These are phyloP conservation scores for Bolborhynchus lineola DNA, from an alignment of 2,113 vertebrate genomes.

Conservation along the genomic window DNA sequence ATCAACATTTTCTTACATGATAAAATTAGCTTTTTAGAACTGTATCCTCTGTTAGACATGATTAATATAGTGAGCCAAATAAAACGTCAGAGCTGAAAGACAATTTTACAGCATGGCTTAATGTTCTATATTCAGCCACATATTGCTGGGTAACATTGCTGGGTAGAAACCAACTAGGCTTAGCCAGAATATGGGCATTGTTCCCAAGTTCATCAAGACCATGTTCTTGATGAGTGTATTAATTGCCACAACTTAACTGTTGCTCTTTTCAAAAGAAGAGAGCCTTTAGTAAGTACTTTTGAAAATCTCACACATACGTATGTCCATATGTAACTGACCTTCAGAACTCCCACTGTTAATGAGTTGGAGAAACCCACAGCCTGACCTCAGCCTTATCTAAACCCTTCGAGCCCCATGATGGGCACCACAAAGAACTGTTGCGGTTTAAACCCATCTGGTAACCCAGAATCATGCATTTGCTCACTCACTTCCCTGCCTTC, in stretches of 20 bases:
- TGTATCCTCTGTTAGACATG: background rate
- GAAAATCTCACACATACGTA: background rate
- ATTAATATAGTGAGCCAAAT: background rate
- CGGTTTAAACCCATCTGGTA: background rate
- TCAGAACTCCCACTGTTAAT: background rate
- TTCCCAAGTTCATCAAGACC: background rate
- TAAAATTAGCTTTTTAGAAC: background rate
- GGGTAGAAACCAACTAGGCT: background rate
- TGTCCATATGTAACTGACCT: background rate
- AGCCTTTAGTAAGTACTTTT: background rate
- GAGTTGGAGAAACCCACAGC: background rate
- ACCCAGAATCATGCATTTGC: background rate
- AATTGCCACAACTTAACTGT: background rate
- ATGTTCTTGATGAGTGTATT: background rate
- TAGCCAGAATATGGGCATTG: background rate
- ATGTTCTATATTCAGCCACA: accelerated
- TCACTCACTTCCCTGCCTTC: background rate
- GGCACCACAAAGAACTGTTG: background rate
- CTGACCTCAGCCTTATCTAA: background rate
- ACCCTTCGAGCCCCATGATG: background rate
- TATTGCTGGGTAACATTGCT: background rate
- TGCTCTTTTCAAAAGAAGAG: background rate
- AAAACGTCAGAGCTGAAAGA: background rate
- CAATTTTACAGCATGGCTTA: background rate
- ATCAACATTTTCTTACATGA: background rate